These are phyloP conservation scores for Peromyscus melanophrys DNA, from an alignment of 2,797 vertebrate genomes.

Conservation along the genomic window DNA sequence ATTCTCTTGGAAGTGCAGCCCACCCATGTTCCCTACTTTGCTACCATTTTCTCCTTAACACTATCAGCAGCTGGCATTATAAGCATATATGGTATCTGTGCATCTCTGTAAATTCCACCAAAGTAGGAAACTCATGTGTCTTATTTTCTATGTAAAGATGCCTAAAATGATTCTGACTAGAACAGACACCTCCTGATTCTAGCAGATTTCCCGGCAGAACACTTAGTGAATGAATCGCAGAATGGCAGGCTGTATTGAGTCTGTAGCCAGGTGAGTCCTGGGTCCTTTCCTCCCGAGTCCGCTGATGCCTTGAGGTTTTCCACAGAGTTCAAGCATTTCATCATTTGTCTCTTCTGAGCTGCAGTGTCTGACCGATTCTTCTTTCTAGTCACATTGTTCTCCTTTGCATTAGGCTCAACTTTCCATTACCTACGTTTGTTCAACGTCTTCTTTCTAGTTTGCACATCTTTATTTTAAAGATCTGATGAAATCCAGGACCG, in stretches of 20 bases:
- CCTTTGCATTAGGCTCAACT: neutral
- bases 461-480: constrained; percentile 52
- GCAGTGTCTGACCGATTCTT: neutral
- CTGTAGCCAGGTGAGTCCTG: neutral
- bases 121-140: neutral
- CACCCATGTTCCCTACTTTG: neutral
- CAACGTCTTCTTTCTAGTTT: neutral
- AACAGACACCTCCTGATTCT: neutral
- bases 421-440: constrained; percentile 1
- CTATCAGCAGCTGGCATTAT: neutral
- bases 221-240: neutral
- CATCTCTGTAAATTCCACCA: neutral
- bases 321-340: constrained; percentile 62
- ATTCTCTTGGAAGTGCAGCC: neutral
- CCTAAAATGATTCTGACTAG: constrained; percentile 19
- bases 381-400: neutral
- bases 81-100: neutral
- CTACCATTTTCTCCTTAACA: constrained; percentile 24
- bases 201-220: neutral
- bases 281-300: neutral
- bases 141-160: neutral
- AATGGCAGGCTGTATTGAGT: neutral
- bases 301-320: constrained; percentile 25
- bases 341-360: constrained; percentile 33
- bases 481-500: constrained; percentile 18